phyloP scores from a whole-genome alignment of 2,113 vertebrate species.

The Butastur rufipennis region DNA sequence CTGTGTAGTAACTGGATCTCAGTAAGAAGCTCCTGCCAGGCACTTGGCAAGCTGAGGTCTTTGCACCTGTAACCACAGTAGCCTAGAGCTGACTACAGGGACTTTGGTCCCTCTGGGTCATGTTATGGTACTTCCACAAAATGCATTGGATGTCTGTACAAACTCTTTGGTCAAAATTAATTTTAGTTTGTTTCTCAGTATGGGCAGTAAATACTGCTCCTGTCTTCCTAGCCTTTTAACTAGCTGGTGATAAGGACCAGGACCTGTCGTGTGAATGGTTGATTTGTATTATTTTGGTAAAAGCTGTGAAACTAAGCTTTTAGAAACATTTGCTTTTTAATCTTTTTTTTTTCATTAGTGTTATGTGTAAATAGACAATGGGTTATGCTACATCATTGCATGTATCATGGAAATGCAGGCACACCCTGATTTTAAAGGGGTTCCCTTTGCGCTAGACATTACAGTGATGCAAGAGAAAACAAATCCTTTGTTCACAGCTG shows the following conservation, averaged over 20 bases:
- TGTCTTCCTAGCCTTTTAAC: not conserved
- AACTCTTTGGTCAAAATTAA: not conserved
- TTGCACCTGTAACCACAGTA: not conserved
- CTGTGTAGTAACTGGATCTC: not conserved
- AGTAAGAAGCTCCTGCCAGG: not conserved
- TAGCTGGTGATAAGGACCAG: not conserved
- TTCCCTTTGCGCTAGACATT: not conserved
- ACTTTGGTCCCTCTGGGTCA: not conserved
- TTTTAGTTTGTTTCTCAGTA: not conserved
- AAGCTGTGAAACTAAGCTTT: not conserved
- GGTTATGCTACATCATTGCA: not conserved
- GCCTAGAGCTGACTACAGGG: not conserved
- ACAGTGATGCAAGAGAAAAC: not conserved
- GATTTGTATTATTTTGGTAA: not conserved
- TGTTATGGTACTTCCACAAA: not conserved
- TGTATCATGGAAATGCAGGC: not conserved
- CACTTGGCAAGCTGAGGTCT: not conserved
- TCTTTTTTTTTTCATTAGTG: not conserved
- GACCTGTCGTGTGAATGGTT: not conserved
- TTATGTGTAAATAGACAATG: not conserved
- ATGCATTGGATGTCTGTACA: accelerated
- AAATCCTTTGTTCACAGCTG: not conserved
- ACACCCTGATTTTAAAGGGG: not conserved
- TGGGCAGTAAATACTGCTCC: not conserved
- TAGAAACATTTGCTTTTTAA: not conserved